phyloP scores from a whole-genome alignment of 2,113 vertebrate genomes.

The Regulus satrapa region DNA sequence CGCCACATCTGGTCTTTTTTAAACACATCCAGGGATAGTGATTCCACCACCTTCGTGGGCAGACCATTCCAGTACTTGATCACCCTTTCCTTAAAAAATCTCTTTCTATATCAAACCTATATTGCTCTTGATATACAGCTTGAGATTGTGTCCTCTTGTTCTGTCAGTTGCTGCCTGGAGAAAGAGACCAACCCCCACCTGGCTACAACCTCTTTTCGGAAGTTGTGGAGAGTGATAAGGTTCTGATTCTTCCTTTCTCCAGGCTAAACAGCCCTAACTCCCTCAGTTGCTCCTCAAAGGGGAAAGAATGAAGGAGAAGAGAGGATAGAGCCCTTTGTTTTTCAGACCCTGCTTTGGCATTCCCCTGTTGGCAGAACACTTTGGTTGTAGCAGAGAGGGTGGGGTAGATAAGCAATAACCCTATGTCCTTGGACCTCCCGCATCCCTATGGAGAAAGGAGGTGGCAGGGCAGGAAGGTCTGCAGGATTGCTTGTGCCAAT shows the following conservation, averaged over 20 bases:
- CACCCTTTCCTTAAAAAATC: neutral
- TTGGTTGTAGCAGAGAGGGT: neutral
- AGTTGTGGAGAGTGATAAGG: neutral
- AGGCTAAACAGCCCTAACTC: neutral
- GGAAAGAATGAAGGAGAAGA: neutral
- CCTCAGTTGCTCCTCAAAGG: rapidly evolving
- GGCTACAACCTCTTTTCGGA: rapidly evolving
- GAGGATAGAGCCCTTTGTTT: neutral
- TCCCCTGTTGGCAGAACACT: rapidly evolving
- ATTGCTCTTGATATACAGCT: too few relatives aligned
- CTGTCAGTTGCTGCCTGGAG: too few relatives aligned
- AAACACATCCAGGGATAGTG: neutral
- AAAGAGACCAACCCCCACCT: neutral
- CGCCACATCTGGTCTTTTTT: neutral
- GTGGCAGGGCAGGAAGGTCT: neutral
- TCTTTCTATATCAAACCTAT: too few relatives aligned
- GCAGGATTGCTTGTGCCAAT: neutral
- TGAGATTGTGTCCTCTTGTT: rapidly evolving
- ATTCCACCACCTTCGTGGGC: neutral
- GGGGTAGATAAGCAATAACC: neutral
- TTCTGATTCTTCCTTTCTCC: neutral
- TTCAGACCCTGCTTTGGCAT: neutral
- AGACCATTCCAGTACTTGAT: neutral
- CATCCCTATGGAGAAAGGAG: rapidly evolving
- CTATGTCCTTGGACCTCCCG: neutral